Evolutionary conservation across 2,888 invertebrate species (phyloP).

Genomic region (Pocota personata): DNA sequence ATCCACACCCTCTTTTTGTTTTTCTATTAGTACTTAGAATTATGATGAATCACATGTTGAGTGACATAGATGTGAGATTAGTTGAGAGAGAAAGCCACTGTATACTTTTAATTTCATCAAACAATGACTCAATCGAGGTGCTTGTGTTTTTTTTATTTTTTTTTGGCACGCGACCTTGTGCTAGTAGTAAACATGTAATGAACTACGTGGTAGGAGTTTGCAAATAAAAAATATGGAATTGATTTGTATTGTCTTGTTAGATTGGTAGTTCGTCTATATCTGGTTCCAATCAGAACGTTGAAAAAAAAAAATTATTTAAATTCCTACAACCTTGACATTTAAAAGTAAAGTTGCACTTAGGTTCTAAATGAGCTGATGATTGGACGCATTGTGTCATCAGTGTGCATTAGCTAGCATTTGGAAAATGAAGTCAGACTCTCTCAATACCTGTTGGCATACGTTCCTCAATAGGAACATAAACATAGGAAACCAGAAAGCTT

Average conservation of each 20-base stretch:
- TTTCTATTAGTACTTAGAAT: slow-evolving; percentile 1
- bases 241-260: background rate
- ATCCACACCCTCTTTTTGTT: background rate
- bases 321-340: background rate
- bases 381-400: slow-evolving; percentile 3
- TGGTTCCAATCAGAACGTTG: background rate
- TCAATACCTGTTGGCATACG: background rate
- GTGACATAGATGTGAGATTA: slow-evolving; percentile 47
- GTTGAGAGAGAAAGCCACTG: slow-evolving; percentile 1
- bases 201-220: background rate
- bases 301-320: background rate
- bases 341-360: background rate
- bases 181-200: slow-evolving; percentile 16
- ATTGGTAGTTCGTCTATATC: background rate
- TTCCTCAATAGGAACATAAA: too few relatives aligned
- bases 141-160: slow-evolving; percentile 12
- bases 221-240: background rate
- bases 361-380: background rate
- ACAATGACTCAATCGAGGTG: slow-evolving; percentile 52
- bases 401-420: background rate
- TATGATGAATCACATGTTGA: slow-evolving; percentile 51
- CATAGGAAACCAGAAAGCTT: too few relatives aligned
- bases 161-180: slow-evolving; percentile 57
- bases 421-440: slow-evolving; percentile 14
- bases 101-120: slow-evolving; percentile 7